These are phyloP conservation scores for Emesis furor DNA, from an alignment of 2,888 invertebrate species.

Conservation along the genomic window DNA sequence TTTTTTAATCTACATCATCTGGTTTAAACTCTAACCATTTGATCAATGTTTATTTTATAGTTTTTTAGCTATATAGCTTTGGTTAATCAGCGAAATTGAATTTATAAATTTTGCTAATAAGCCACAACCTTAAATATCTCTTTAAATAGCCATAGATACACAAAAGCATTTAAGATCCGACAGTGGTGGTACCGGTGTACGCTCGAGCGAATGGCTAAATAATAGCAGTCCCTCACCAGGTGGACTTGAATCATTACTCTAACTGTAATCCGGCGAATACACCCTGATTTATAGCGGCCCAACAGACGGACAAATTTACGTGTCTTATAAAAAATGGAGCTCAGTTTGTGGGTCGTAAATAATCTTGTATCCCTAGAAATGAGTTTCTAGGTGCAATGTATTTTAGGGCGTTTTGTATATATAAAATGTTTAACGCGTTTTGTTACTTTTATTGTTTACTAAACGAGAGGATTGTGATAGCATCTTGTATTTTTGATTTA, in stretches of 20 bases:
- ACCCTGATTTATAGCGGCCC: constrained; percentile 88
- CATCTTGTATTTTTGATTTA: no score
- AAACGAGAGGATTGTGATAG: background rate
- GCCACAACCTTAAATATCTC: background rate
- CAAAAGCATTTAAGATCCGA: constrained; percentile 69
- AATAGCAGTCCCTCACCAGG: constrained; percentile 89
- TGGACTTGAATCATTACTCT: constrained; percentile 91
- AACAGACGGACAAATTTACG: constrained; percentile 89
- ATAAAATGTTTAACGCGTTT: constrained; percentile 33
- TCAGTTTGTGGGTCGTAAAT: constrained; percentile 88
- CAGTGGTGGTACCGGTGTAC: constrained; percentile 70
- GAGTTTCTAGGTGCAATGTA: constrained; percentile 76
- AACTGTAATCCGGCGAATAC: constrained; percentile 90
- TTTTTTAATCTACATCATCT: background rate
- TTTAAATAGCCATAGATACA: constrained; percentile 51
- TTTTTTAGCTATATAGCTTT: no score
- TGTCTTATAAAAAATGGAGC: constrained; percentile 90
- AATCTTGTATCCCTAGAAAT: constrained; percentile 85
- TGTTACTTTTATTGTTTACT: constrained; percentile 46
- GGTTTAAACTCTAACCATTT: background rate
- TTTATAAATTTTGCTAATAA: background rate
- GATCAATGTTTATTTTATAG: background rate
- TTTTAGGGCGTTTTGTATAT: constrained; percentile 68
- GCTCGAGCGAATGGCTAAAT: constrained; percentile 88
- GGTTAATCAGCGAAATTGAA: background rate